Conservation (phyloP, 2,797 vertebrate species). For the Todus mexicanus region DNA sequence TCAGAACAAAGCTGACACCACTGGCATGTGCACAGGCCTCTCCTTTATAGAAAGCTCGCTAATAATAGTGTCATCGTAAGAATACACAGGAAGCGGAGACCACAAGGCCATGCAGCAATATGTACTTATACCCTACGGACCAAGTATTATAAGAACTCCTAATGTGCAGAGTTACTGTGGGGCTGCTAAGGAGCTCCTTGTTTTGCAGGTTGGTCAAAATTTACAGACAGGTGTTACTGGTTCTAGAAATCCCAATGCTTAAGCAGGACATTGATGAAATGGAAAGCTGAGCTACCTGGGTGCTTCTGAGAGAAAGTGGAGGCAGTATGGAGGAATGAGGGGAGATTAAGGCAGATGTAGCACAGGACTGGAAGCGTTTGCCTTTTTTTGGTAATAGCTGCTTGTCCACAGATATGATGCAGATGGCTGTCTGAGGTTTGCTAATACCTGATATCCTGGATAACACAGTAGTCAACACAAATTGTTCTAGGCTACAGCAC, state of each 20-base stretch:
- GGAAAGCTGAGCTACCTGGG: slow-evolving; percentile 64
- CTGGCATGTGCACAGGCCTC: slow-evolving; percentile 40
- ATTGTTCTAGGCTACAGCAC: slow-evolving; percentile 71
- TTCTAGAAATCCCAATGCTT: slow-evolving; percentile 33
- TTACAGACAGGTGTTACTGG: slow-evolving; percentile 40
- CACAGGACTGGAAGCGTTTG: slow-evolving; percentile 73
- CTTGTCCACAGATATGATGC: slow-evolving; percentile 81
- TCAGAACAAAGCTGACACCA: slow-evolving; percentile 40
- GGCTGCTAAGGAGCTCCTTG: slow-evolving; percentile 46
- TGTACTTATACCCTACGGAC: slow-evolving; percentile 48
- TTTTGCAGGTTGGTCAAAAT: slow-evolving; percentile 43
- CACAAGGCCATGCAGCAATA: slow-evolving; percentile 73
- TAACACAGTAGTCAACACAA: slow-evolving; percentile 75
- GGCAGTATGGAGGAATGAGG: slow-evolving; percentile 67
- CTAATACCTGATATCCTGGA: slow-evolving; percentile 78
- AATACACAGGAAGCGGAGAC: slow-evolving; percentile 68
- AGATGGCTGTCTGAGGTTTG: slow-evolving; percentile 77
- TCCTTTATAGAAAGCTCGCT: slow-evolving; percentile 66
- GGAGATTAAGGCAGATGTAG: slow-evolving; percentile 81
- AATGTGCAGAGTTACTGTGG: slow-evolving; percentile 39
- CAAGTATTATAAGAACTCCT: slow-evolving; percentile 43
- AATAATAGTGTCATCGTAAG: slow-evolving; percentile 55
- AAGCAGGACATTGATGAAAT: slow-evolving; percentile 46
- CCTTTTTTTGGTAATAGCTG: slow-evolving; percentile 83
- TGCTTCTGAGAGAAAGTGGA: slow-evolving; percentile 56